phyloP scores from a whole-genome alignment of 2,113 vertebrate genomes.

The Clarias magur region DNA sequence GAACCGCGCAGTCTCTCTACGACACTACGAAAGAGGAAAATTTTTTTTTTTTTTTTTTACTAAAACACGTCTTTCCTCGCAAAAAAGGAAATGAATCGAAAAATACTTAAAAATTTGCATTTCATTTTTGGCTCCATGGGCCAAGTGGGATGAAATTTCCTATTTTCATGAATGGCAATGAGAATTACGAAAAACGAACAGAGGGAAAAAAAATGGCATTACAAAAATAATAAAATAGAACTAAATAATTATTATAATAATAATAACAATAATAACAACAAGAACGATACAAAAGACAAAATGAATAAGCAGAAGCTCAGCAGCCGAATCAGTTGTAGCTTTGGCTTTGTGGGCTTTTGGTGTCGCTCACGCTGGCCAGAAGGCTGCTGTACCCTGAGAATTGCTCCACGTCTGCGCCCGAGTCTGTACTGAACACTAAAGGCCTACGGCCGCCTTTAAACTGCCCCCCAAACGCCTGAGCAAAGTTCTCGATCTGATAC shows the following conservation, averaged over 20 bases:
- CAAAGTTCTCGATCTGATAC: constrained; percentile 99
- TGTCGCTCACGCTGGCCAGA: constrained; percentile 96
- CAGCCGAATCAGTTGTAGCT: constrained; percentile 89
- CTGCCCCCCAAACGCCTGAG: constrained; percentile 97
- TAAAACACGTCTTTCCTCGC: constrained; percentile 67
- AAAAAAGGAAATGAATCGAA: constrained; percentile 49
- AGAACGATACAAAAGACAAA: constrained; percentile 62
- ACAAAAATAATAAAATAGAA: constrained; percentile 52
- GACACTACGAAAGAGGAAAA: constrained; percentile 55
- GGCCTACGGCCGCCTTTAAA: constrained; percentile 92
- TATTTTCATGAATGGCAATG: constrained; percentile 90
- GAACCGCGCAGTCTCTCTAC: constrained; percentile 83
- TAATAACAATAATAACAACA: constrained; percentile 48
- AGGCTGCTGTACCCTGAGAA: constrained; percentile 99
- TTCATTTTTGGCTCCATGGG: constrained; percentile 84
- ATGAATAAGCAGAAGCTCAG: constrained; percentile 74
- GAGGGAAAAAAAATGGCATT: constrained; percentile 62
- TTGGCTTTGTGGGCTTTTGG: constrained; percentile 98
- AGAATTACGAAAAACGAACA: constrained; percentile 67
- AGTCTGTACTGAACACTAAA: constrained; percentile 87
- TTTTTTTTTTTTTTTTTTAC: constrained; percentile 58
- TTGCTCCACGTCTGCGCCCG: constrained; percentile 90
- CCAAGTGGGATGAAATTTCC: constrained; percentile 83
- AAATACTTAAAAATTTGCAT: constrained; percentile 75
- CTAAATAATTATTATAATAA: constrained; percentile 59